phyloP scores from a whole-genome alignment of 1,140 invertebrate species.

The Hylyphantes graminicola region DNA sequence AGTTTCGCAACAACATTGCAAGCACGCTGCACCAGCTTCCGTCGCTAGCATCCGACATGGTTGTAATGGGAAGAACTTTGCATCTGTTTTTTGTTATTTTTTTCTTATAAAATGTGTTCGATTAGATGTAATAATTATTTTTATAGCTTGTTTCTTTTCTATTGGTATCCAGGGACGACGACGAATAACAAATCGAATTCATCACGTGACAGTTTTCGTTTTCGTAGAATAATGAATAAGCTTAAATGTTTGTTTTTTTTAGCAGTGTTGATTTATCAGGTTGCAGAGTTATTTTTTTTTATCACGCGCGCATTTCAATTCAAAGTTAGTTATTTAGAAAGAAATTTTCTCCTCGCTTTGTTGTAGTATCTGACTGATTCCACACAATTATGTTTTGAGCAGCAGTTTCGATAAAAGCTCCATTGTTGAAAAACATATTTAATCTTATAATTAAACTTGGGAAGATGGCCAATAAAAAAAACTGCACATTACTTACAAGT shows the following conservation, averaged over 20 bases:
- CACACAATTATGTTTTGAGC: too few species aligned
- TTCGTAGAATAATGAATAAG: slow-evolving; percentile 30
- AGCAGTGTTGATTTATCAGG: too few species aligned
- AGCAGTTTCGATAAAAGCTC: too few species aligned
- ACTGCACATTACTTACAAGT: too few species aligned
- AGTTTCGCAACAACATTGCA: background rate
- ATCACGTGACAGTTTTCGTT: slow-evolving; percentile 43
- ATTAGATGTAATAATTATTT: slow-evolving; percentile 33
- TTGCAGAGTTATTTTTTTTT: slow-evolving; percentile 3
- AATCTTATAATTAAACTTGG: too few species aligned
- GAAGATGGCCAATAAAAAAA: too few species aligned
- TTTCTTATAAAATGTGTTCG: slow-evolving; percentile 26
- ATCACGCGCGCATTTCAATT: background rate
- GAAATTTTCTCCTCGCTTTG: too few species aligned
- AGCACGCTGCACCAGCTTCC: background rate
- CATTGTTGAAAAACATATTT: too few species aligned
- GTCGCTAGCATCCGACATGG: background rate
- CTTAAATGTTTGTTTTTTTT: background rate
- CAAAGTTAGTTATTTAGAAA: background rate
- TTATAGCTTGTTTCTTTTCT: slow-evolving; percentile 22
- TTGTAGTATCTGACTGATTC: too few species aligned
- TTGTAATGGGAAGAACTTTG: background rate
- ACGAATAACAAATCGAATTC: slow-evolving; percentile 54
- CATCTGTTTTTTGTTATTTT: slow-evolving; percentile 5
- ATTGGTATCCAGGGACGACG: slow-evolving; percentile 56